Evolutionary conservation across 30 jellyfish, hydroid and myxozoan species (phyloP), one percentile per base, ranked within the genome.

Genomic region (Hydractinia echinata): DNA sequence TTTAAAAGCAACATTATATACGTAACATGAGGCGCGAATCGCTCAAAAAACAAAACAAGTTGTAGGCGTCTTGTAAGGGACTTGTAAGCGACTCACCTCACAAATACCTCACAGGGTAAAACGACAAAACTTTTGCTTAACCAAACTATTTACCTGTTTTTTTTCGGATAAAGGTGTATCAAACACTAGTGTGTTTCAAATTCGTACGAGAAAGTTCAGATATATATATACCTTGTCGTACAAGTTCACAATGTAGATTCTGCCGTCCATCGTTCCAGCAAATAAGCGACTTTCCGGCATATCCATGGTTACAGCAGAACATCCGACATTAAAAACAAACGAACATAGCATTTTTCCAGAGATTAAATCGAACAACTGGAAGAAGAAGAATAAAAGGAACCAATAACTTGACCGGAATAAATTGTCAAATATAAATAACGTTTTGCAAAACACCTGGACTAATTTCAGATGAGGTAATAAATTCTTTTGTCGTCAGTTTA

Each of bases 241-340:
- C 18, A 87, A 66, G 20, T 76, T 79, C 51, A 88, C 73, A 21
- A 77, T 82, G 73, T 79, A 77, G n/a, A 93, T 88, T 30, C 77
- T 62, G 16, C 99, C 99, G 56, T 70, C 79, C 49, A 84, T 62
- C 4, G 91, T 81, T 8, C 99, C 99, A 76, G 70, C 92, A 84
- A 87, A 87, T 16, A 93, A 67, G 61, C 83, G 56, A 13, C 61
- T 67, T 72, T 93, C 99, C 5, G 88, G 84, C 30, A 77, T 69
- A 74, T 93, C 99, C 96, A 93, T 87, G 70, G 95, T 79, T 20
- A 93, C 92, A 4, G 96, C 66, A 10, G 96, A 18, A 44, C 95
- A 30, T 7, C 95, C 96, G 76, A 61, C 67, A 54, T 93, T 95
- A 72, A 93, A 87, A n/a, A 88, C 81, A 53, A 93, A 82, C 21